Conservation (phyloP, 2,113 vertebrate genomes). For the Erinaceus europaeus region DNA sequence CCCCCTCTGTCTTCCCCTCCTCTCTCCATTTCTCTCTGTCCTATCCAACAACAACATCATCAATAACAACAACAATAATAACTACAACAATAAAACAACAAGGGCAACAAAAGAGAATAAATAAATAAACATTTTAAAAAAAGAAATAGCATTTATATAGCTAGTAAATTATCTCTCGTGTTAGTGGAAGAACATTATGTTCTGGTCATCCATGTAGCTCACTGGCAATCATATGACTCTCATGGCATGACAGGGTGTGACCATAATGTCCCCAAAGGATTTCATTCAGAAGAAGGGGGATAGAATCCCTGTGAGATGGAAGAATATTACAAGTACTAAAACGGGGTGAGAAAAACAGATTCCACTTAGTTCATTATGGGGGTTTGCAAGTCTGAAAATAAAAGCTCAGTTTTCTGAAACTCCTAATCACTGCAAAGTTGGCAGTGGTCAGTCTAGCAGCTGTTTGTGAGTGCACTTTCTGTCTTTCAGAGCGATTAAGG, state of each 20-base stretch:
- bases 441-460: not conserved
- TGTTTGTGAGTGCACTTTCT: conserved; percentile 28
- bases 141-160: not conserved
- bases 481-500: conserved; percentile 89
- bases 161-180: too few relatives aligned
- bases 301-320: not conserved
- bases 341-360: not conserved
- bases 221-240: not conserved
- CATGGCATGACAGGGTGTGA: not conserved
- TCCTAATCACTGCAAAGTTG: not conserved
- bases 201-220: not conserved
- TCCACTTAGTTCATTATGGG: not conserved
- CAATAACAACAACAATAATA: too few relatives aligned
- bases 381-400: not conserved
- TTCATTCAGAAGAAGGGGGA: not conserved
- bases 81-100: too few relatives aligned
- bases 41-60: too few relatives aligned
- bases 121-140: too few relatives aligned
- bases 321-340: not conserved
- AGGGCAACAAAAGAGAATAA: too few relatives aligned
- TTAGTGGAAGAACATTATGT: not conserved
- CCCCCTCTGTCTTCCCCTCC: too few relatives aligned
- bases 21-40: too few relatives aligned
- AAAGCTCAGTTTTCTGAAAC: not conserved
- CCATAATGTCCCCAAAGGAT: not conserved